Evolutionary conservation across 2,113 vertebrate genomes (phyloP).

Genomic region (Calidris pygmaea): DNA sequence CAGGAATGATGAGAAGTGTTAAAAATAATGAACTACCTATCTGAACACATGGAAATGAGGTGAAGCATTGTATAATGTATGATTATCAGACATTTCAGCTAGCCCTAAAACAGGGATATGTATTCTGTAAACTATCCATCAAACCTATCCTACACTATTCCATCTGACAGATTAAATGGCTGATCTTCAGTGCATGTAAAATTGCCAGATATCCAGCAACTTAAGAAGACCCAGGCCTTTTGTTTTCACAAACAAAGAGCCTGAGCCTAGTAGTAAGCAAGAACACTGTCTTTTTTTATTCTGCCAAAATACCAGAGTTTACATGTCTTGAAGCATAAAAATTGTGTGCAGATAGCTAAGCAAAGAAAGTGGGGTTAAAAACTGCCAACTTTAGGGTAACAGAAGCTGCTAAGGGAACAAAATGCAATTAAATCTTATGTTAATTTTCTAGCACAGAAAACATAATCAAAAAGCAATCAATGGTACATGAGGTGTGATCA

Average conservation of each 20-base stretch:
- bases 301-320: not conserved
- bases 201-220: not conserved
- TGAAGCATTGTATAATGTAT: not conserved
- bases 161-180: not conserved
- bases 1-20: not conserved
- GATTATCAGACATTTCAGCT: not conserved
- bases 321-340: not conserved
- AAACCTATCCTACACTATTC: not conserved
- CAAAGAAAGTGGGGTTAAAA: not conserved
- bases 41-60: not conserved
- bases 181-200: not conserved
- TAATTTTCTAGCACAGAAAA: not conserved
- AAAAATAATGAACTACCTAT: conserved; percentile 10
- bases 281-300: not conserved
- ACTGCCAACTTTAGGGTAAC: not conserved
- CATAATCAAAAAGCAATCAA: not conserved
- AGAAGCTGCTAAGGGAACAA: not conserved
- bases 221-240: not conserved
- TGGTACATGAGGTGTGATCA: not conserved
- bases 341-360: not conserved
- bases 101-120: not conserved
- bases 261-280: not conserved
- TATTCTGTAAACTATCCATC: conserved; percentile 5
- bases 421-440: not conserved
- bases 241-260: not conserved